These are phyloP conservation scores for Physeter macrocephalus DNA, from an alignment of 2,113 vertebrate species.

Conservation along the genomic window DNA sequence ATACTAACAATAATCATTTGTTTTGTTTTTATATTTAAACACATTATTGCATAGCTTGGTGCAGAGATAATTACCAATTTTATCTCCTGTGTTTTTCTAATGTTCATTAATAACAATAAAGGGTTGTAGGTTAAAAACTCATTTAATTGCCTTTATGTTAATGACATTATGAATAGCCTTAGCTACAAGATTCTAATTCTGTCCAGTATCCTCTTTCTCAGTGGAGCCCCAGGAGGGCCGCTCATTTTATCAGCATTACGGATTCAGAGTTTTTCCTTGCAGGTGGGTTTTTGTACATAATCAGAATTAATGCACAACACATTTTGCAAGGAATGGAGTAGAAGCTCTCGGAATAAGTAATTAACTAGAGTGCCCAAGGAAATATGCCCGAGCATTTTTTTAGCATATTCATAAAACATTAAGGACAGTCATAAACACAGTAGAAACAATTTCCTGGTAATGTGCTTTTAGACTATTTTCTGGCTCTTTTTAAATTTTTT, in stretches of 20 bases:
- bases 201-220: constrained; percentile 92
- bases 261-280: constrained; percentile 89
- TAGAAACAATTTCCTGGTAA: constrained; percentile 85
- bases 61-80: constrained; percentile 97
- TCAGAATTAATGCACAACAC: constrained; percentile 97
- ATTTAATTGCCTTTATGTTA: constrained; percentile 99
- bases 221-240: constrained; percentile 90
- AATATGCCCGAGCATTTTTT: constrained; percentile 81
- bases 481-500: constrained; percentile 51
- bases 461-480: constrained; percentile 81
- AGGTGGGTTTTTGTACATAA: constrained; percentile 93
- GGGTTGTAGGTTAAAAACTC: constrained; percentile 99
- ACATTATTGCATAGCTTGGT: constrained; percentile 92
- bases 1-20: constrained; percentile 94
- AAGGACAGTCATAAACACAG: constrained; percentile 83
- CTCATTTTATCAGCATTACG: constrained; percentile 97
- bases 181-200: constrained; percentile 94
- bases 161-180: constrained; percentile 98
- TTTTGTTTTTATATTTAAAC: constrained; percentile 97
- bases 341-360: constrained; percentile 91
- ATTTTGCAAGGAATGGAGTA: constrained; percentile 91
- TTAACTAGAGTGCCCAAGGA: constrained; percentile 92
- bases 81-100: constrained; percentile 92
- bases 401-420: constrained; percentile 90
- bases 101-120: constrained; percentile 99